Evolutionary conservation across 2,113 vertebrate species (phyloP).

Genomic region (Micronycteris hirsuta): DNA sequence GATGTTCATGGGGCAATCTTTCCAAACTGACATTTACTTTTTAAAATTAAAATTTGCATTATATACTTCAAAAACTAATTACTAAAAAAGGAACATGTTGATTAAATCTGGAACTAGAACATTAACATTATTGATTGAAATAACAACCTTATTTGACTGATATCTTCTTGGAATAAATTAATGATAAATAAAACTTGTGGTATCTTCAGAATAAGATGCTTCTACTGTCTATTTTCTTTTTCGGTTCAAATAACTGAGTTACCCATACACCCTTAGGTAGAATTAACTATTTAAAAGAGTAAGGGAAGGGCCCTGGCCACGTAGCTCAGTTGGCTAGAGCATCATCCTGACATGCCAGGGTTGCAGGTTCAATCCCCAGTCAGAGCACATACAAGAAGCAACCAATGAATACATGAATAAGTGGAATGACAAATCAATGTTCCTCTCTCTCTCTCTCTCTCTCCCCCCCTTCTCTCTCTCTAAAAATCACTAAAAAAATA

Average conservation of each 20-base stretch:
- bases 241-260: constrained; percentile 13
- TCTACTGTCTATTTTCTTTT: not conserved
- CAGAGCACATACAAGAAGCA: too few relatives aligned
- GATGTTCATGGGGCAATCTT: constrained; percentile 62
- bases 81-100: constrained; percentile 50
- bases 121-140: constrained; percentile 45
- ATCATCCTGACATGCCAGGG: too few relatives aligned
- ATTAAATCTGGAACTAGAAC: constrained; percentile 57
- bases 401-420: too few relatives aligned
- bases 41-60: constrained; percentile 50
- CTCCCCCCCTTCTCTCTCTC: too few relatives aligned
- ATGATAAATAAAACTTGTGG: not conserved
- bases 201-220: rapidly evolving
- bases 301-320: not conserved
- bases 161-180: not conserved
- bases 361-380: too few relatives aligned
- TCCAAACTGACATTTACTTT: constrained; percentile 30
- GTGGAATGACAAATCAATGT: too few relatives aligned
- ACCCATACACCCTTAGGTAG: not conserved
- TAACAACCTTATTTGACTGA: not conserved
- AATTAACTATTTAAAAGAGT: not conserved
- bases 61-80: constrained; percentile 76
- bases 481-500: not conserved
- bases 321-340: too few relatives aligned
- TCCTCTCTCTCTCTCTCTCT: too few relatives aligned